Conservation (phyloP, 2,113 vertebrate genomes). For the Mormyrus lacerda region DNA sequence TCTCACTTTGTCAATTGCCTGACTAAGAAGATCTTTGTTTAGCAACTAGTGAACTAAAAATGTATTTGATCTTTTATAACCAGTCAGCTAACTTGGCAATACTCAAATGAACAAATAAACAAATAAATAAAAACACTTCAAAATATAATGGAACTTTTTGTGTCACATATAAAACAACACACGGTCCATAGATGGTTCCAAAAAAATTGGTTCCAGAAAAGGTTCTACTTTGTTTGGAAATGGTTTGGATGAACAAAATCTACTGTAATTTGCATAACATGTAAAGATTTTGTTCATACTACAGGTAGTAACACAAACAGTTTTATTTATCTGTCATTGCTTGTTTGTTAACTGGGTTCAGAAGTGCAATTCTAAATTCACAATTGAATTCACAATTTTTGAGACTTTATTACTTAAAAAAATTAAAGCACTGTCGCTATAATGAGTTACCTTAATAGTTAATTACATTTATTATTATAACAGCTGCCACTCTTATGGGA, state of each 20-base stretch:
- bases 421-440: no score
- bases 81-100: background rate
- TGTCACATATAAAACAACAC: background rate
- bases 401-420: background rate
- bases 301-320: background rate
- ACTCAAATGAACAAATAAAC: no score
- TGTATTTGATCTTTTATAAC: background rate
- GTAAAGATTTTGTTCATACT: background rate
- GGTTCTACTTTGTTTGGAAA: background rate
- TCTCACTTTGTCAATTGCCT: background rate
- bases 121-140: no score
- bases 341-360: background rate
- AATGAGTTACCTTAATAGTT: no score
- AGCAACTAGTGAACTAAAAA: background rate
- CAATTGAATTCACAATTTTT: background rate
- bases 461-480: no score
- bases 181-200: background rate
- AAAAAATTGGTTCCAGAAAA: background rate
- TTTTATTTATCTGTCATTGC: background rate
- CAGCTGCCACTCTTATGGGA: no score
- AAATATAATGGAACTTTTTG: background rate
- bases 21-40: background rate
- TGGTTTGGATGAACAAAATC: background rate
- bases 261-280: no score
- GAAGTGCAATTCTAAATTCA: background rate